Evolutionary conservation across 2,113 vertebrate genomes (phyloP), one percentile per base, ranked within the genome.

Genomic region (Colossoma macropomum): DNA sequence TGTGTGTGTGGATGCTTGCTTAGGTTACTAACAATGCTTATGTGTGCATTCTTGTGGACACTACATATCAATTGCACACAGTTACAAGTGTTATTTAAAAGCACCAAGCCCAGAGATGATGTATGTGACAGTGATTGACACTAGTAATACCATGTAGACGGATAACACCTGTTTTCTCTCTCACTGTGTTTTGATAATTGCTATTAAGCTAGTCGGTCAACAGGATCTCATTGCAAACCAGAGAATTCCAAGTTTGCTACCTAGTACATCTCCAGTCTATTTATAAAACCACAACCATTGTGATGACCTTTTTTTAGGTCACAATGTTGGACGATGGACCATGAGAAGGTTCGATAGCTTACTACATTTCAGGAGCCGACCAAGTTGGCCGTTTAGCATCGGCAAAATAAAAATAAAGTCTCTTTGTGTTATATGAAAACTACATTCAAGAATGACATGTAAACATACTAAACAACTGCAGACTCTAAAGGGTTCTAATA

Each of bases 131-230:
- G 41, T 45, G 41, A 45, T 45, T 45, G 41, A 45, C 41, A 45
- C 11, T 41, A 54, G 60, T 65, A 54, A 72, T 56, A 60, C 45
- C 9, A 9, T 45, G 41, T 72, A 34, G 48, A 63, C 38, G 72
- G n/a, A 56, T 27, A 63, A 73, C 85, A 86, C 77, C 77, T 84
- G 82, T 81, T 78, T 69, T 84, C 66, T 30, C 17, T 86, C 82
- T 81, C 78, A 83, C 19, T 23, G 21, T 83, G 70, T 79, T 54
- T 19, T 82, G 38, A 66, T 32, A 76, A 56, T 71, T 75, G 68
- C 41, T 13, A 79, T 77, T 56, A 84, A 72, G 59, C 52, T 45
- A 19, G 12, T 16, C 60, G 62, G 54, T 72, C 32, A 77, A 72
- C 68, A 81, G 69, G 52, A 69, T 62, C 34, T 62, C 21, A 71